phyloP scores from a whole-genome alignment of 2,888 invertebrate species.

The Leptinotarsa haldemani region DNA sequence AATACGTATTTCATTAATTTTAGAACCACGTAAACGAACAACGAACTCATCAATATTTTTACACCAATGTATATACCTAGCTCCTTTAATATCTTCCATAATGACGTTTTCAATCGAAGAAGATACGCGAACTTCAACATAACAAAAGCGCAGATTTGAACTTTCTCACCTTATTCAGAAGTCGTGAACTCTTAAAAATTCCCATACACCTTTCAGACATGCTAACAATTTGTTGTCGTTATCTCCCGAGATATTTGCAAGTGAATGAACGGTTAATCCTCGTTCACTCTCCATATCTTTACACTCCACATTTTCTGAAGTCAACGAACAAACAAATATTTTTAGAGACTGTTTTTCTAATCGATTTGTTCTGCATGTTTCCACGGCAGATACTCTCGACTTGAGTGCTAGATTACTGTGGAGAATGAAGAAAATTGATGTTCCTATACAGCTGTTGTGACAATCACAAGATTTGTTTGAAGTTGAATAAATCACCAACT shows the following conservation, averaged over 20 bases:
- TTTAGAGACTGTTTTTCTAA: background rate
- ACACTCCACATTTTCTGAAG: slow-evolving; percentile 2
- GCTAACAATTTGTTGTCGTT: slow-evolving; percentile 12
- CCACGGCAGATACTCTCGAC: background rate
- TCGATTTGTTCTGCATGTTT: background rate
- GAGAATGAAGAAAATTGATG: background rate
- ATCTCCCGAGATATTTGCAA: slow-evolving; percentile 1
- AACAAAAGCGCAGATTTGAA: background rate
- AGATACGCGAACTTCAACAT: background rate
- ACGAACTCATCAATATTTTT: no score
- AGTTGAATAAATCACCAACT: background rate
- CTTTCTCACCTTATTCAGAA: background rate
- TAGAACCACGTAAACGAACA: no score
- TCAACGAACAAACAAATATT: slow-evolving; percentile 15
- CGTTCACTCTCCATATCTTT: slow-evolving; percentile 3
- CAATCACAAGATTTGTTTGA: background rate
- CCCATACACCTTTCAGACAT: background rate
- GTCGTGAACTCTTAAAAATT: background rate
- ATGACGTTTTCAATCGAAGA: no score
- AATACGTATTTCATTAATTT: no score
- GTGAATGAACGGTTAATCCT: slow-evolving; percentile 4
- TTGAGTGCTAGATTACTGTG: background rate
- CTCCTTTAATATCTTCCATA: no score
- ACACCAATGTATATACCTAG: no score
- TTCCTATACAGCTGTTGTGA: background rate